Conservation (phyloP, 2,797 vertebrate species). For the Parambassis ranga region DNA sequence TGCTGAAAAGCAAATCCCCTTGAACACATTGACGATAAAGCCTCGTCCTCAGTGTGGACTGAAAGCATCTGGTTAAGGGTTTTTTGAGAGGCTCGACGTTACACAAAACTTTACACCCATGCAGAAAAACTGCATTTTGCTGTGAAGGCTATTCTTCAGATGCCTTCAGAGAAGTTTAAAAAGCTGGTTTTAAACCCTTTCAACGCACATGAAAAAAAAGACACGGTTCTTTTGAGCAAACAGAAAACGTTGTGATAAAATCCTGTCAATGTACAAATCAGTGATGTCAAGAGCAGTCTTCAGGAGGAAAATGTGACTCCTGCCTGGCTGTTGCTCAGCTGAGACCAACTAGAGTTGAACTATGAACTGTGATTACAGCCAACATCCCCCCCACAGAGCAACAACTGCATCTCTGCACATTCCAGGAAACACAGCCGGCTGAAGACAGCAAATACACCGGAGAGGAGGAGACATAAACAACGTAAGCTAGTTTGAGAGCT, state of each 20-base stretch:
- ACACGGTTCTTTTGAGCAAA: background rate
- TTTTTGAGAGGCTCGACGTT: slow-evolving; percentile 19
- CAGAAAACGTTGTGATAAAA: background rate
- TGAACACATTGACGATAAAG: slow-evolving; percentile 37
- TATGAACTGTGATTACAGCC: slow-evolving; percentile 65
- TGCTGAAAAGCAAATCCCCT: slow-evolving; percentile 50
- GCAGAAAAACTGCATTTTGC: background rate
- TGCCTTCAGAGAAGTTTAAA: slow-evolving; percentile 10
- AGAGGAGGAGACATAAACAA: slow-evolving; percentile 67
- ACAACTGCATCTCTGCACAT: slow-evolving; percentile 69
- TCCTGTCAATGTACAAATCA: background rate
- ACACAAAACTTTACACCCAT: slow-evolving; percentile 14
- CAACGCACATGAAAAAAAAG: background rate
- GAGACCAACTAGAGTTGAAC: slow-evolving; percentile 43
- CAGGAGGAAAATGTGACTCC: slow-evolving; percentile 22
- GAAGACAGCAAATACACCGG: slow-evolving; percentile 65
- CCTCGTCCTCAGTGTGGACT: slow-evolving; percentile 15
- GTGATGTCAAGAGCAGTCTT: background rate
- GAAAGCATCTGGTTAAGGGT: slow-evolving; percentile 46
- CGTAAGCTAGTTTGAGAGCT: slow-evolving; percentile 52
- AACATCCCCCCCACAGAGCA: slow-evolving; percentile 46
- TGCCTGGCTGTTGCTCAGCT: slow-evolving; percentile 12
- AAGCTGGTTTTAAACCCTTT: slow-evolving; percentile 3
- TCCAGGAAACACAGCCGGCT: slow-evolving; percentile 63
- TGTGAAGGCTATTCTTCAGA: slow-evolving; percentile 1